These are phyloP conservation scores for Drosophila arawakana DNA, from an alignment of 1,140 invertebrate genomes.

Conservation along the genomic window DNA sequence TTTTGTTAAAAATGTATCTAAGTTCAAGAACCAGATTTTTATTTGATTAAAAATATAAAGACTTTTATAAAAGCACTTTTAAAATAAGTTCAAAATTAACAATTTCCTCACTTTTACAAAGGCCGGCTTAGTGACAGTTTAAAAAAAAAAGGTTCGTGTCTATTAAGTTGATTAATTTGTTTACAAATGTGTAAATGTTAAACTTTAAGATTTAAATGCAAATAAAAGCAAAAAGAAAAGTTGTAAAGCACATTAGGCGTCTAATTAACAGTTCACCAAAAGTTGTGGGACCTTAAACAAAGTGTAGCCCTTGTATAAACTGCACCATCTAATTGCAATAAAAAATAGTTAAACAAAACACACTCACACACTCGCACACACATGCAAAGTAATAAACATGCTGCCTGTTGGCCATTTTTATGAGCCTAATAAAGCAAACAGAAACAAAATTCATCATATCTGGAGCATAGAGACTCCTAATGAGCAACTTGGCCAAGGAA, in stretches of 20 bases:
- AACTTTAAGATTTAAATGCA: conserved; percentile 13
- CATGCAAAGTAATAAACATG: conserved; percentile 43
- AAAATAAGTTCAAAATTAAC: too few relatives aligned
- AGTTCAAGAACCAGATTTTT: too few relatives aligned
- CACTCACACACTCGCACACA: conserved; percentile 28
- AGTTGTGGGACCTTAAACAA: conserved; percentile 28
- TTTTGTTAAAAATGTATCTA: too few relatives aligned
- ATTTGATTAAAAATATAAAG: too few relatives aligned
- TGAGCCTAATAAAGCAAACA: conserved; percentile 64
- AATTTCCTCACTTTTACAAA: too few relatives aligned
- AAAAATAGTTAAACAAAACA: conserved; percentile 70
- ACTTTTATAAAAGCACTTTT: too few relatives aligned
- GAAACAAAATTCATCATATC: conserved; percentile 77
- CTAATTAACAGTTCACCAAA: conserved; percentile 43
- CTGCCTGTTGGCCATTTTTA: conserved; percentile 61
- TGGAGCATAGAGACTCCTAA: conserved; percentile 69
- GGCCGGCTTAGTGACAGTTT: too few relatives aligned
- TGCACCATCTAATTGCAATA: conserved; percentile 60
- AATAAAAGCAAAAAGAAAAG: conserved; percentile 27
- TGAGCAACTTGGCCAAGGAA: conserved; percentile 65
- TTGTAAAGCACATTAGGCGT: conserved; percentile 45
- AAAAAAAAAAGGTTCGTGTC: neutral
- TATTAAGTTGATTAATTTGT: conserved; percentile 8
- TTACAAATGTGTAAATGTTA: conserved; percentile 27
- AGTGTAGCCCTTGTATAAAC: conserved; percentile 19